Conservation (phyloP, 2,113 vertebrate genomes). For the Ameiurus melas region DNA sequence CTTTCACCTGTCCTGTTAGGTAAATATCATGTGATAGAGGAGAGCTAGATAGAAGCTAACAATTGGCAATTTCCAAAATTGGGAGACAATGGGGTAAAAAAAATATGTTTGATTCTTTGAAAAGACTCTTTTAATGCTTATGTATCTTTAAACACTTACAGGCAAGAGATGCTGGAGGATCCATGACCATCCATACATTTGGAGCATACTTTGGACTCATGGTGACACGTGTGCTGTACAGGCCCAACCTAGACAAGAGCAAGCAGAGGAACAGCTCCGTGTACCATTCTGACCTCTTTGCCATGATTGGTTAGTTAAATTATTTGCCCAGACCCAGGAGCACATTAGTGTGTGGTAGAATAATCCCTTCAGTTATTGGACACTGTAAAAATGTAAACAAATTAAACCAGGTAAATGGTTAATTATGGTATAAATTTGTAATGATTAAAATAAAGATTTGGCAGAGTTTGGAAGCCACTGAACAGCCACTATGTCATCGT, state of each 20-base stretch:
- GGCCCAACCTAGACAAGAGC: slow-evolving; percentile 72
- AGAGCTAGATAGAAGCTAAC: background rate
- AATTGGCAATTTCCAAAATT: background rate
- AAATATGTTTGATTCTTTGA: background rate
- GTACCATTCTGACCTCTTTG: slow-evolving; percentile 81
- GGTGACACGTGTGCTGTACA: slow-evolving; percentile 81
- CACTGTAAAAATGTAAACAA: background rate
- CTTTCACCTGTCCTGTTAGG: background rate
- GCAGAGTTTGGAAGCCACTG: background rate
- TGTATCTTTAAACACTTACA: slow-evolving; percentile 56
- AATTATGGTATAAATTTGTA: background rate
- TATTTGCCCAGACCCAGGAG: background rate
- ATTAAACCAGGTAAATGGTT: background rate
- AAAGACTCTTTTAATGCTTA: background rate
- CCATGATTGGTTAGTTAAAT: slow-evolving; percentile 81
- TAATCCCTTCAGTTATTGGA: background rate
- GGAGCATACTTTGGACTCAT: slow-evolving; percentile 89
- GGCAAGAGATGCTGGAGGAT: slow-evolving; percentile 85
- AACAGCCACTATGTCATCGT: background rate
- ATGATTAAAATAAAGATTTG: background rate
- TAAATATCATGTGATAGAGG: background rate
- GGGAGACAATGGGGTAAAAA: background rate
- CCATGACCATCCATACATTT: slow-evolving; percentile 91
- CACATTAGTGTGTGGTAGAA: background rate
- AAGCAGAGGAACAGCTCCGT: slow-evolving; percentile 69